Evolutionary conservation across 2,797 vertebrate genomes (phyloP).

Genomic region (Hydrocynus forskahlii): DNA sequence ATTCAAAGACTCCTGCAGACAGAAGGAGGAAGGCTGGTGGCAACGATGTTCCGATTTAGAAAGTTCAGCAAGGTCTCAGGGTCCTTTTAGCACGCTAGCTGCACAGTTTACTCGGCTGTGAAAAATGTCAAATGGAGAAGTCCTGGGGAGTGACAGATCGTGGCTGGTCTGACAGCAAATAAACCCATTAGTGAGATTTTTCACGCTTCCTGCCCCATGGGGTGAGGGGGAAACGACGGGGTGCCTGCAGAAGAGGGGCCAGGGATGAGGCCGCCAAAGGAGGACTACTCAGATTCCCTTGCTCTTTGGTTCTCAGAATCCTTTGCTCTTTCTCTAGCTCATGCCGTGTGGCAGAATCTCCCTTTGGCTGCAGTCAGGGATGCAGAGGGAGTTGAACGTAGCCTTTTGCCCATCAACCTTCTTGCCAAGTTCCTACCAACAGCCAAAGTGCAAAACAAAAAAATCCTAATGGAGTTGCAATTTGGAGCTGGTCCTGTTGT

Average conservation of each 20-base stretch:
- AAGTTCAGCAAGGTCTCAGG: conserved; percentile 64
- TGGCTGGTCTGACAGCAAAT: conserved; percentile 83
- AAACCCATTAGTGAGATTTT: conserved; percentile 86
- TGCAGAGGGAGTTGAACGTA: conserved; percentile 46
- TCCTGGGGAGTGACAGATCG: conserved; percentile 81
- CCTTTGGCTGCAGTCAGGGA: conserved; percentile 41
- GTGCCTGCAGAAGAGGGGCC: conserved; percentile 62
- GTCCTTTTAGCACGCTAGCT: conserved; percentile 65
- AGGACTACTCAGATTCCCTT: conserved; percentile 63
- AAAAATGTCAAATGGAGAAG: conserved; percentile 80
- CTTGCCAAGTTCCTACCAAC: conserved; percentile 44
- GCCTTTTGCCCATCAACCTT: conserved; percentile 53
- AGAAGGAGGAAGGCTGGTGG: conserved; percentile 55
- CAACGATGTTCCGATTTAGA: conserved; percentile 67
- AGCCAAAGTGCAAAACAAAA: conserved; percentile 44
- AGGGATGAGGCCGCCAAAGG: conserved; percentile 67
- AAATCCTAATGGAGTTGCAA: conserved; percentile 53
- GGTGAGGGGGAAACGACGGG: conserved; percentile 71
- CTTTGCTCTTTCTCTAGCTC: conserved; percentile 63
- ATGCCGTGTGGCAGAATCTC: conserved; percentile 18
- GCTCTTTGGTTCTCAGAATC: conserved; percentile 59
- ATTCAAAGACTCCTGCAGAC: conserved; percentile 50
- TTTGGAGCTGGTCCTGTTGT: conserved; percentile 64
- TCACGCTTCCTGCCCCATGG: conserved; percentile 82
- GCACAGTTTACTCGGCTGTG: conserved; percentile 81